phyloP scores from a whole-genome alignment of 2,113 vertebrate species.

The Hemiscyllium ocellatum region DNA sequence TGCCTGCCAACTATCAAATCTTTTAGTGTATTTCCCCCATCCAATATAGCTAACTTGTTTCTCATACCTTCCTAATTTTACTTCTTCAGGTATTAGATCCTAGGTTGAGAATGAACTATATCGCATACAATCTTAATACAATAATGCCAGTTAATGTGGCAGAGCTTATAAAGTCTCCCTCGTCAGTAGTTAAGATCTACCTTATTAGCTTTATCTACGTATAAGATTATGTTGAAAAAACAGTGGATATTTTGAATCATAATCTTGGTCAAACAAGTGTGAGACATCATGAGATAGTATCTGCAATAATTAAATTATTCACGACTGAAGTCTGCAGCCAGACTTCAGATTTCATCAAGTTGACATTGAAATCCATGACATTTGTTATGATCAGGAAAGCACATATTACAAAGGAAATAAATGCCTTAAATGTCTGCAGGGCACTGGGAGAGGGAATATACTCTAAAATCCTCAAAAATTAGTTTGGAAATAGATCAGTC shows the following conservation, averaged over 20 bases:
- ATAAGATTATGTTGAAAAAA: not conserved
- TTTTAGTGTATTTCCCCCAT: no score
- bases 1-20: no score
- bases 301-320: not conserved
- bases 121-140: no score
- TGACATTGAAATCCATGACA: not conserved
- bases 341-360: not conserved
- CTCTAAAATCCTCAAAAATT: not conserved
- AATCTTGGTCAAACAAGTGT: not conserved
- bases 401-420: not conserved
- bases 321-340: not conserved
- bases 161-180: not conserved
- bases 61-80: no score
- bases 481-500: not conserved
- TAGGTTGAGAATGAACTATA: no score
- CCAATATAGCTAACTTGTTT: no score
- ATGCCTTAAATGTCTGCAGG: not conserved
- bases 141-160: not conserved
- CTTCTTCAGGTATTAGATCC: no score
- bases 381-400: not conserved
- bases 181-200: not conserved
- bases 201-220: not conserved
- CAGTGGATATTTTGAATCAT: not conserved
- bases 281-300: no score
- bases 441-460: not conserved